These are phyloP conservation scores for Aurelia coerulea DNA, from an alignment of 30 jellyfish, hydroid and myxozoan genomes.

Conservation along the genomic window DNA sequence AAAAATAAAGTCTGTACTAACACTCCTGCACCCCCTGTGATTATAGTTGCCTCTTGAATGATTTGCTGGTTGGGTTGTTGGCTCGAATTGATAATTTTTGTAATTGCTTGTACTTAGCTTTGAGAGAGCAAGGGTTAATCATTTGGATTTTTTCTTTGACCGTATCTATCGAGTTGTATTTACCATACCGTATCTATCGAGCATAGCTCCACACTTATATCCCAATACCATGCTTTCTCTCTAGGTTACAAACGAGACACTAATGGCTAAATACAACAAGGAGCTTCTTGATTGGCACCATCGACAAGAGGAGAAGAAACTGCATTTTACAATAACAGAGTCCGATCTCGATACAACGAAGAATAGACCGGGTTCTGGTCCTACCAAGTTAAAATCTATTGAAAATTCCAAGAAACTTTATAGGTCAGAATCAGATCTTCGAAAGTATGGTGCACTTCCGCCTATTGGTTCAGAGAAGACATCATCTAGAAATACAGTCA, in stretches of 20 bases:
- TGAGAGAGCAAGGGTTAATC: too few relatives aligned
- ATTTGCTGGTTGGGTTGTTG: too few relatives aligned
- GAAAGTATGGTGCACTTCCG: conserved; percentile 69
- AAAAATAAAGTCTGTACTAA: too few relatives aligned
- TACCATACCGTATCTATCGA: too few relatives aligned
- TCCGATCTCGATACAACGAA: conserved; percentile 14
- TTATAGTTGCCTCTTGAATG: too few relatives aligned
- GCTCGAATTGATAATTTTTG: too few relatives aligned
- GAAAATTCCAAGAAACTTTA: conserved; percentile 2
- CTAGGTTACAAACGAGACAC: conserved; percentile 78
- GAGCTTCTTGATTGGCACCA: conserved; percentile 62
- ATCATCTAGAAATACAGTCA: background rate
- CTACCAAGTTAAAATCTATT: conserved; percentile 41
- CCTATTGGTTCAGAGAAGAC: conserved; percentile 46
- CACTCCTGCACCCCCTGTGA: too few relatives aligned
- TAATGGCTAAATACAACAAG: conserved; percentile 75
- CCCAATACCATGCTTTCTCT: background rate
- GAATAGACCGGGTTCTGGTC: conserved; percentile 50
- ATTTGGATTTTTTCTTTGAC: too few relatives aligned
- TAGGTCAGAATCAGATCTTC: conserved; percentile 62
- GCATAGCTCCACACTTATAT: background rate
- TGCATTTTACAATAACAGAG: conserved; percentile 83
- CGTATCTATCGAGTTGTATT: too few relatives aligned
- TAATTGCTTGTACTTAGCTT: too few relatives aligned
- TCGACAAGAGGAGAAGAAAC: conserved; percentile 73